Evolutionary conservation across 2,888 invertebrate genomes (phyloP).

Genomic region (Nymphalis c-album): DNA sequence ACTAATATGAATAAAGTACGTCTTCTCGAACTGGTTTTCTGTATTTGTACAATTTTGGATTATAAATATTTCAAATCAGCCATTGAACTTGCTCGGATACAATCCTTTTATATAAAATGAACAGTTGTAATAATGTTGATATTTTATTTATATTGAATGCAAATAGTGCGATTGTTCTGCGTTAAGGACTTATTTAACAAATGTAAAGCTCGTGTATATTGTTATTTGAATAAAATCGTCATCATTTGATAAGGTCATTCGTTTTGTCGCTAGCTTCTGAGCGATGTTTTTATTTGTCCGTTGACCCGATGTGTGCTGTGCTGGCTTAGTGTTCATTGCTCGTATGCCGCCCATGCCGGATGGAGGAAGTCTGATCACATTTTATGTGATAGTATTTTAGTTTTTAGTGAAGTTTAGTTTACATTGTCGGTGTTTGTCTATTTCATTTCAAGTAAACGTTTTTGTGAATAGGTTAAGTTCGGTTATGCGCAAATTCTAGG

Average conservation of each 20-base stretch:
- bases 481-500: conserved; percentile 11
- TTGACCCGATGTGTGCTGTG: conserved; percentile 64
- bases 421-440: not conserved
- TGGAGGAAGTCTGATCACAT: conserved; percentile 23
- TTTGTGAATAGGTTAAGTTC: not conserved
- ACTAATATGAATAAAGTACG: no score
- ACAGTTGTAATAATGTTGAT: no score
- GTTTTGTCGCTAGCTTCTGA: conserved; percentile 59
- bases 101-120: no score
- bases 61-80: not conserved
- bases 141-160: no score
- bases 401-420: conserved; percentile 14
- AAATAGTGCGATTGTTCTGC: not conserved
- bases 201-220: conserved; percentile 3
- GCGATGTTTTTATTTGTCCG: conserved; percentile 67
- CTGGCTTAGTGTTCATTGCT: conserved; percentile 43
- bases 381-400: conserved; percentile 15
- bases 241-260: conserved; percentile 62
- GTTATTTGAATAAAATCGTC: conserved; percentile 47
- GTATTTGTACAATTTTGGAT: not conserved
- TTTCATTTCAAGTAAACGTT: conserved; percentile 1
- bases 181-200: not conserved
- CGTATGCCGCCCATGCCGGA: conserved; percentile 28
- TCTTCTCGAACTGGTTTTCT: not conserved
- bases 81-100: no score